These are phyloP conservation scores for Dendrocincla fuliginosa DNA, from an alignment of 2,797 vertebrate genomes.

Conservation along the genomic window DNA sequence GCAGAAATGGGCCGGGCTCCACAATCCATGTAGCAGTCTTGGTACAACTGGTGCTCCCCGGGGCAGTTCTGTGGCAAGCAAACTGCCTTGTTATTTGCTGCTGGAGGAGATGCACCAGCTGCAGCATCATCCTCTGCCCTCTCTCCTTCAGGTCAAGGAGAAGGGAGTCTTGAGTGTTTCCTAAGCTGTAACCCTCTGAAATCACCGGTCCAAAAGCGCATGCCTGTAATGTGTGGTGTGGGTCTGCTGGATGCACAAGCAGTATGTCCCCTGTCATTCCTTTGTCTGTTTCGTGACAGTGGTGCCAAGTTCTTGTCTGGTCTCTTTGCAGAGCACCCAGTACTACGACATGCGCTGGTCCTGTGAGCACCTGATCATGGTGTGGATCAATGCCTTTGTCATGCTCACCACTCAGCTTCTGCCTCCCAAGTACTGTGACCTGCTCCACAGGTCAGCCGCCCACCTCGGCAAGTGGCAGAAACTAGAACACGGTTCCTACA, in stretches of 20 bases:
- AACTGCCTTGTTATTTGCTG: neutral
- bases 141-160: slow-evolving; percentile 48
- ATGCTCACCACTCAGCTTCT: slow-evolving; percentile 98
- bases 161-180: slow-evolving; percentile 18
- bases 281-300: neutral
- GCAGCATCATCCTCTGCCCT: neutral
- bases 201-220: slow-evolving; percentile 60
- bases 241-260: slow-evolving; percentile 60
- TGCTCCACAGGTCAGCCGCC: slow-evolving; percentile 93
- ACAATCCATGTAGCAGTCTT: neutral
- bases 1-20: neutral
- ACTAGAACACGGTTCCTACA: slow-evolving; percentile 94
- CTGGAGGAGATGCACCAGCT: slow-evolving; percentile 6
- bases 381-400: slow-evolving; percentile 99
- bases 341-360: slow-evolving; percentile 99
- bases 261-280: slow-evolving; percentile 14
- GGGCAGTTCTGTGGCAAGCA: neutral
- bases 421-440: slow-evolving; percentile 95
- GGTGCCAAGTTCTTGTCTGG: slow-evolving; percentile 37
- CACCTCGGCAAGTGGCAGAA: slow-evolving; percentile 98
- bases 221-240: slow-evolving; percentile 70
- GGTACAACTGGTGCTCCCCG: neutral
- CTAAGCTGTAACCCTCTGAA: slow-evolving; percentile 32
- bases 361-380: slow-evolving; percentile 98
- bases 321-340: slow-evolving; percentile 91